Base-by-base conservation (phyloP, 2,797 vertebrate genomes). In the Cuculus canorus region DNA sequence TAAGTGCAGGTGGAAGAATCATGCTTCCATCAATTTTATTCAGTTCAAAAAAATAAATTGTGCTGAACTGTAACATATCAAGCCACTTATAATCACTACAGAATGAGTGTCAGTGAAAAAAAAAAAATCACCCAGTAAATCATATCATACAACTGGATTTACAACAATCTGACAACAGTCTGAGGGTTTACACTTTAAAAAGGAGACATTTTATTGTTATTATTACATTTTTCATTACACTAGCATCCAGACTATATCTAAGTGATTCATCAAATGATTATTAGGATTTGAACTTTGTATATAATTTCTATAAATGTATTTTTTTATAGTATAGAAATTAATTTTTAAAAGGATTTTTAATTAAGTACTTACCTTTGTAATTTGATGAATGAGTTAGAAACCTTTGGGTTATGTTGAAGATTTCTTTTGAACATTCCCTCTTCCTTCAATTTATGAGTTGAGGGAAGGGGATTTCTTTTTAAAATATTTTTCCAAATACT, bases 301-400 rank as follows among this genome's bases (percentile, higher is more conserved):
- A 37, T 61, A 79, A 88, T 71, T 65, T 13, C 9, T 59, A 16
- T 30, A 37, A 5, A 12, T 63, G 1, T 28, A 18, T 41, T 66
- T 82, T 83, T 72, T 78, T 43, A 66, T 57, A 37, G 11, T 24
- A 63, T 22, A 71, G 39, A 86, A n/a, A 54, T 27, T 10, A 45
- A 23, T 27, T 72, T 76, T 65, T 10, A 72, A 80, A 77, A 23
- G 4, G 65, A 41, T 52, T 75, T 92, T 93, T 79, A 80, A 84
- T 79, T 48, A 82, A 11, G 21, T 89, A 41, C 13, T 69, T 64
- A 60, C 19, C 43, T 65, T 45, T 84, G 48, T 77, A 90, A 84
- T 84, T 73, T 91, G 52, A 77, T 39, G 47, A 30, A 54, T 24
- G 50, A 92, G 64, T 91, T 93, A 73, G 18, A 95, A 82, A 70